phyloP scores from a whole-genome alignment of 2,888 invertebrate species.

The Carcina quercana region DNA sequence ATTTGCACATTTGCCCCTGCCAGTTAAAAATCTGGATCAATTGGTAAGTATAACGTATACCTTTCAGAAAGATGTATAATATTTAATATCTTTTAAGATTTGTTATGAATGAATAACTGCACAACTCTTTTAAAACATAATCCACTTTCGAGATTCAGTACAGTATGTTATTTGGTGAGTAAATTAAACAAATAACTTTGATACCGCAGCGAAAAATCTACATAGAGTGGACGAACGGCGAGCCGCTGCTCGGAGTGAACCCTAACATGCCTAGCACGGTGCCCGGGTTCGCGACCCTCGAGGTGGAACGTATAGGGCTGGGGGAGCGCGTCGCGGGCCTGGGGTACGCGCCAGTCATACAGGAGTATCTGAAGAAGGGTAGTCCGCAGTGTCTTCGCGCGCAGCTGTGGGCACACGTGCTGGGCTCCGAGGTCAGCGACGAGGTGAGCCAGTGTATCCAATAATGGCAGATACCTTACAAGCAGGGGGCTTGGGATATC shows the following conservation, averaged over 20 bases:
- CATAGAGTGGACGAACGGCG: constrained; percentile 83
- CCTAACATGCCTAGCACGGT: constrained; percentile 70
- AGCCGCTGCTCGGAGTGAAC: constrained; percentile 83
- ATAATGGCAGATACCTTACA: background rate
- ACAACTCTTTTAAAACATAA: no score
- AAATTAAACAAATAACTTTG: no score
- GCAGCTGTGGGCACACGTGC: constrained; percentile 88
- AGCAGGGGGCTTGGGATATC: no score
- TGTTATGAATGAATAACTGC: no score
- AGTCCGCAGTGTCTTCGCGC: constrained; percentile 87
- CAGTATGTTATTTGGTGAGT: no score
- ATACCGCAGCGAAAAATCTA: constrained; percentile 79
- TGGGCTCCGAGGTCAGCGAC: constrained; percentile 84
- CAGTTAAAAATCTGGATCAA: constrained; percentile 88
- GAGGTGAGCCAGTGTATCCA: constrained; percentile 27
- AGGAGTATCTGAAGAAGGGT: constrained; percentile 92
- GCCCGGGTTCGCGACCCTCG: constrained; percentile 74
- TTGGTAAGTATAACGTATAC: constrained; percentile 86
- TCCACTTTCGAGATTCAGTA: no score
- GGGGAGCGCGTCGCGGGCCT: constrained; percentile 85
- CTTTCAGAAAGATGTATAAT: no score
- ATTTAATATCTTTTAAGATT: no score
- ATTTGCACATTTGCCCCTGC: constrained; percentile 88
- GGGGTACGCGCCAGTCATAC: constrained; percentile 90
- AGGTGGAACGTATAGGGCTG: constrained; percentile 80